phyloP scores from a whole-genome alignment of 2,113 vertebrate genomes.

The Sinocyclocheilus anshuiensis region DNA sequence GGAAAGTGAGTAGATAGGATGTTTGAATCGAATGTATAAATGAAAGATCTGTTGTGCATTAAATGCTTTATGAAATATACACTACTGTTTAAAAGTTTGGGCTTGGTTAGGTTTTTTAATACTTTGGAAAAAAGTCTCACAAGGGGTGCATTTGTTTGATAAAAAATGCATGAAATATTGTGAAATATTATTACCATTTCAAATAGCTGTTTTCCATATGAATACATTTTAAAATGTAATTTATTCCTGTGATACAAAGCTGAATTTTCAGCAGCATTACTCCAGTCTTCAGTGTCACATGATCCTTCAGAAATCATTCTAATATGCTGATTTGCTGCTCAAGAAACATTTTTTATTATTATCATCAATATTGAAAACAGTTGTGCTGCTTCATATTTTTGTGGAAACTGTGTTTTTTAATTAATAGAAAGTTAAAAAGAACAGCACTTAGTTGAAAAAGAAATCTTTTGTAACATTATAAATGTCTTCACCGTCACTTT shows the following conservation, averaged over 20 bases:
- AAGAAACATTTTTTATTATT: not conserved
- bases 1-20: too few species aligned
- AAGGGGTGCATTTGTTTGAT: not conserved
- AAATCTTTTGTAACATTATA: not conserved
- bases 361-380: not conserved
- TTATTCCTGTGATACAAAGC: not conserved
- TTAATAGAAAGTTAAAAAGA: not conserved
- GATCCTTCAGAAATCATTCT: not conserved
- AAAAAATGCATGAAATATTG: not conserved
- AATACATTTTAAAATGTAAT: not conserved
- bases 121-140: not conserved
- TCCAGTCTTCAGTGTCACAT: not conserved
- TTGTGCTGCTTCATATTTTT: not conserved
- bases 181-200: not conserved
- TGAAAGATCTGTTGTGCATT: too few species aligned
- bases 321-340: not conserved
- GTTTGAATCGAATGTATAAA: too few species aligned
- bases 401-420: not conserved
- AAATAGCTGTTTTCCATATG: not conserved
- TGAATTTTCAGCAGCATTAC: not conserved
- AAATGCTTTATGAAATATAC: not conserved
- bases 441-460: not conserved
- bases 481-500: not conserved
- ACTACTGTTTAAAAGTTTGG: not conserved
- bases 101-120: not conserved